Conservation (phyloP, 2,797 vertebrate genomes). For the Agapornis canus region DNA sequence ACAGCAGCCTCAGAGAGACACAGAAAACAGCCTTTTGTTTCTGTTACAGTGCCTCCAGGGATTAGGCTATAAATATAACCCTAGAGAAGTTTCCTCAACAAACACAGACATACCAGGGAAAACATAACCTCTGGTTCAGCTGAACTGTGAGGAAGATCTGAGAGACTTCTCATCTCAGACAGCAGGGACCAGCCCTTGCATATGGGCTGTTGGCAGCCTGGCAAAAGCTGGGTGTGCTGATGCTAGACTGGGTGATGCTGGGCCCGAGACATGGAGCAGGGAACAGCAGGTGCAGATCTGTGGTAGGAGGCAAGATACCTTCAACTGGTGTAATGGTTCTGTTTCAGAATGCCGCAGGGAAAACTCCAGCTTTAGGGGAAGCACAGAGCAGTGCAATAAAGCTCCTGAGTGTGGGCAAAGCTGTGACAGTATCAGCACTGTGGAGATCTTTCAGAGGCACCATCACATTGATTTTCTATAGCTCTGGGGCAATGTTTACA, state of each 20-base stretch:
- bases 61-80: neutral
- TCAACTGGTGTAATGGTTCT: neutral
- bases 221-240: neutral
- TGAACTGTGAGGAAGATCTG: neutral
- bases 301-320: neutral
- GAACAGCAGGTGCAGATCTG: conserved; percentile 19
- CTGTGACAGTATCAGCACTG: neutral
- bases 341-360: neutral
- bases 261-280: neutral
- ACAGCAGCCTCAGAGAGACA: neutral
- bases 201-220: conserved; percentile 23
- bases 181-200: neutral
- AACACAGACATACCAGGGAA: neutral
- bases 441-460: neutral
- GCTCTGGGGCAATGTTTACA: neutral
- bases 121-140: conserved; percentile 21
- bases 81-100: neutral
- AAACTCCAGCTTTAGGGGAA: neutral
- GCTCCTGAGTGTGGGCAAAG: neutral
- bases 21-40: neutral
- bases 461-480: neutral
- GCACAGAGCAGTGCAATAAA: neutral
- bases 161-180: neutral
- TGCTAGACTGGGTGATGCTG: neutral
- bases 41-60: neutral